Percentiles rank a stretch among this genome's conserved stretches.
phyloP scores from a whole-genome alignment of 2,113 vertebrate species.

The Ellobius talpinus region DNA sequence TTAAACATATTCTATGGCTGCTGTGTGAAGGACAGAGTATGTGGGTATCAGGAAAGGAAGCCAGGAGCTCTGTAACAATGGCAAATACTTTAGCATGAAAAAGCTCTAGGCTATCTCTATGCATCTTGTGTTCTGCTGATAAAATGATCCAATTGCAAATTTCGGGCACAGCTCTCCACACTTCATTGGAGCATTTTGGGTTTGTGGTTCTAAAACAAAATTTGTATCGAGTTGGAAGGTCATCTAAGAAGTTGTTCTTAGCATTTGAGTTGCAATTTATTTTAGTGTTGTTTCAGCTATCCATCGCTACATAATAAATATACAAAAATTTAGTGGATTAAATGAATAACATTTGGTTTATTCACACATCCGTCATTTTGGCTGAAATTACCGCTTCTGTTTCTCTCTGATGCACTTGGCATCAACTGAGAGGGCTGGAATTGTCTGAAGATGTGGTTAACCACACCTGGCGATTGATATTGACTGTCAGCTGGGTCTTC shows the following conservation, averaged over 20 bases:
- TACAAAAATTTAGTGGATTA: constrained; percentile 10
- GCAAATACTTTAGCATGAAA: not conserved
- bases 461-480: not conserved
- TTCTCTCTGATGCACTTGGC: not conserved
- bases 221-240: not conserved
- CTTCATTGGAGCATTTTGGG: not conserved
- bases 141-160: not conserved
- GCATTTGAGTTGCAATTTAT: constrained; percentile 19
- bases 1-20: not conserved
- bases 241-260: constrained; percentile 1
- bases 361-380: constrained; percentile 49
- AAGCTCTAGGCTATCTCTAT: not conserved
- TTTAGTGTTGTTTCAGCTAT: not conserved
- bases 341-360: constrained; percentile 57
- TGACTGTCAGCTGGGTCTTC: not conserved
- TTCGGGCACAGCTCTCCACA: not conserved
- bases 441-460: not conserved
- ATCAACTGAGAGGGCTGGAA: not conserved
- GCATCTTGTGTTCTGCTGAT: not conserved
- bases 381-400: constrained; percentile 1
- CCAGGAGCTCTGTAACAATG: not conserved
- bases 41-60: not conserved
- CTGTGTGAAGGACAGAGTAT: not conserved
- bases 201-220: not conserved
- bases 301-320: not conserved